These are phyloP conservation scores for Apodemia duryi DNA, from an alignment of 2,888 invertebrate genomes.

Conservation along the genomic window DNA sequence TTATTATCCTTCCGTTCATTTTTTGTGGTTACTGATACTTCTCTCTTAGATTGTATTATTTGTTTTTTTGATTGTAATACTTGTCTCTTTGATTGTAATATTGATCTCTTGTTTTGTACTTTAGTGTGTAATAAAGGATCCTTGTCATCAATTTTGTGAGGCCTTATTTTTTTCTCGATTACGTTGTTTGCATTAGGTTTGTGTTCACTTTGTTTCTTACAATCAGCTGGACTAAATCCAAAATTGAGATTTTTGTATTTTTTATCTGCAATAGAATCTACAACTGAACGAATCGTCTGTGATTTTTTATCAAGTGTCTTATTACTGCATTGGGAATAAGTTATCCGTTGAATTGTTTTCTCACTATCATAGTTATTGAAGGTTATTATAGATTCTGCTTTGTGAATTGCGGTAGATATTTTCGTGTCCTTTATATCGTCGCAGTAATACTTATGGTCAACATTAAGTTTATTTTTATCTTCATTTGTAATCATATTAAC, in stretches of 20 bases:
- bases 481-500: neutral
- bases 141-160: neutral
- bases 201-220: neutral
- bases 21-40: neutral
- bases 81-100: neutral
- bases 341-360: conserved; percentile 25
- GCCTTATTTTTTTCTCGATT: neutral
- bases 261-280: neutral
- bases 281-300: neutral
- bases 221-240: neutral
- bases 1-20: neutral
- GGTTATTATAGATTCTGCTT: conserved; percentile 8
- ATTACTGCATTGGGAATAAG: conserved; percentile 21
- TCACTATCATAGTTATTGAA: conserved; percentile 27
- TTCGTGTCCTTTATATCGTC: neutral
- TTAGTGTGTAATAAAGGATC: neutral
- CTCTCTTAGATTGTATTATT: neutral
- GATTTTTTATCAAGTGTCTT: neutral
- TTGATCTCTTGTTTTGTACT: neutral
- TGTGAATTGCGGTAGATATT: neutral
- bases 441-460: neutral
- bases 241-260: neutral
- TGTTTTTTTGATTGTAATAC: neutral
- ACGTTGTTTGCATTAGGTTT: neutral
- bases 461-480: neutral